Base-by-base conservation (phyloP, 2,113 vertebrate genomes). In the Canis aureus region DNA sequence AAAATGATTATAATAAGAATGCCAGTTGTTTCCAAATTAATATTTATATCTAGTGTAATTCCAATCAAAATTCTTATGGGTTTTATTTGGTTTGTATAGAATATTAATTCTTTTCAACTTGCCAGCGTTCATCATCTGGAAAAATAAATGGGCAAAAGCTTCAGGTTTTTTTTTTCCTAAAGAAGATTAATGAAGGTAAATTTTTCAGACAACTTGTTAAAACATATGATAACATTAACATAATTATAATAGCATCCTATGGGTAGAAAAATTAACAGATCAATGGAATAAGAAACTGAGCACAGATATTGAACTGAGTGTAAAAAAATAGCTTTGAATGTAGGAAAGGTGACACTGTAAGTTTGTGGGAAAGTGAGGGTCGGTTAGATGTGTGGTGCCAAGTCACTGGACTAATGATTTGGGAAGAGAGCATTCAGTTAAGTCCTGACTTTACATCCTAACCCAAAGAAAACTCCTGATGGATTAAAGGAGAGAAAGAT, bases 41-140 rank as follows among this genome's bases (percentile, higher is more conserved):
- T 96, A 87, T 96, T 95, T 93, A 53, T 96, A 80, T 78, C 73
- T 78, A 85, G 76, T 84, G n/a, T 76, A 92, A 97, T 84, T 92
- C 84, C 57, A 90, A 25, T 89, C 49, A 86, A 93, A 87, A 90
- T 80, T 87, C 92, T 74, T 93, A 76, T 32, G 15, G 62, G 55
- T 69, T 91, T 91, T 91, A 83, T 94, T 83, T 94, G 62, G 53
- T 86, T 93, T 95, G 11, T n/a, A 8, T 97, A 51, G 91, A 92
- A 82, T 83, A 84, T 74, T 84, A 94, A 87, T 94, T 96, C 64
- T 97, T 93, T 96, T 84, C 67, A 87, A 60, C 35, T 92, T 97
- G 82, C 38, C 74, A 94, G 9, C 82, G 11, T 93, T 95, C 78
- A 86, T 92, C 66, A 51, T 81, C 66, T 93, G 92, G 53, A 90